Evolutionary conservation across 2,888 invertebrate species (phyloP).

Genomic region (Patella pellucida): DNA sequence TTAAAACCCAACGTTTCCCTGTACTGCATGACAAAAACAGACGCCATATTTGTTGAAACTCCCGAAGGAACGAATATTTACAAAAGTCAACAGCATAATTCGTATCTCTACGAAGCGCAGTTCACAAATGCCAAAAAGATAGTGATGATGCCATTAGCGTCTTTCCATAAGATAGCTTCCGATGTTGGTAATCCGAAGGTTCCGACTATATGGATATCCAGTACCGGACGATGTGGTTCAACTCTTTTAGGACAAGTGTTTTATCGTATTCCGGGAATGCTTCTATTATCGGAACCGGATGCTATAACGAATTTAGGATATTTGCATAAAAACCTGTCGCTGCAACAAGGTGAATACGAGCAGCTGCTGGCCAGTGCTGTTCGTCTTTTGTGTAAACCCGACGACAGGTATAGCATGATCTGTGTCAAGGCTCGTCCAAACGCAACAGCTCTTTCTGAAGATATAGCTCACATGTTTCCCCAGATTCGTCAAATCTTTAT

Average conservation of each 20-base stretch:
- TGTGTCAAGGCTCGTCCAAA: conserved; percentile 55
- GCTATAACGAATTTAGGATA: conserved; percentile 55
- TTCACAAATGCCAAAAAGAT: conserved; percentile 54
- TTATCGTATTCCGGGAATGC: conserved; percentile 55
- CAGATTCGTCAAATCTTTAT: conserved; percentile 56
- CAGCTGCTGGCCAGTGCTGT: conserved; percentile 57
- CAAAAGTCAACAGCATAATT: conserved; percentile 33
- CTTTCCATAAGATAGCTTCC: conserved; percentile 61
- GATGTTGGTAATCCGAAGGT: conserved; percentile 59
- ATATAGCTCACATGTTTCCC: conserved; percentile 52
- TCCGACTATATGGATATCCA: conserved; percentile 57
- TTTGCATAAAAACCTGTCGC: conserved; percentile 44
- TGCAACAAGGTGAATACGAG: conserved; percentile 55
- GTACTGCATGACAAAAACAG: conserved; percentile 58
- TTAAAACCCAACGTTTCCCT: conserved; percentile 57
- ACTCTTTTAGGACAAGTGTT: conserved; percentile 58
- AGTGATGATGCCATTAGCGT: conserved; percentile 62
- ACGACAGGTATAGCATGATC: conserved; percentile 54
- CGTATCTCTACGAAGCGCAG: conserved; percentile 53
- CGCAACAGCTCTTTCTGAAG: conserved; percentile 53
- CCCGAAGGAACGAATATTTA: conserved; percentile 49
- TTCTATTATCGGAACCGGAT: conserved; percentile 59
- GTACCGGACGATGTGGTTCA: conserved; percentile 60
- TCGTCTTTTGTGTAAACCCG: conserved; percentile 59
- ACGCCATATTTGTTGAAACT: conserved; percentile 61